Evolutionary conservation across 2,888 invertebrate genomes (phyloP), one percentile per base, ranked within the genome.

Genomic region (Onchidella celtica): DNA sequence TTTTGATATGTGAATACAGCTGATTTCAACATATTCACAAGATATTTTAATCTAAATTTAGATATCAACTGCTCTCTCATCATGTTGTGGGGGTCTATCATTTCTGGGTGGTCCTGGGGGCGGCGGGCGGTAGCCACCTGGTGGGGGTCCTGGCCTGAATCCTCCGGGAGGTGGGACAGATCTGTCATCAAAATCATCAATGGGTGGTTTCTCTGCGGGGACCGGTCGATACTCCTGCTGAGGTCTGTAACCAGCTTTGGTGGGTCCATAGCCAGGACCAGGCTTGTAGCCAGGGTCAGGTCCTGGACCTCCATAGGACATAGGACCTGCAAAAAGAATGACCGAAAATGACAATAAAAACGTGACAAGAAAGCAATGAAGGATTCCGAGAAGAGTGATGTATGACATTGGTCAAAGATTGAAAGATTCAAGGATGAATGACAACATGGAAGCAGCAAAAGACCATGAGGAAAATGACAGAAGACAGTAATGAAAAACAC

Each of bases 281-380:
- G 63, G 65, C 34, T 79, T 79, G 57, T 38, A 79, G 4, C 61
- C 70, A 55, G 68, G 73, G 17, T 72, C 57, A 29, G 68, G 68
- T n/a, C 40, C 66, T 68, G 77, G 55, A 4, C 61, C 70, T 21
- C 27, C 21, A n/a, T 36, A 69, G n/a, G 70, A 29, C 72, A 79
- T 6, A 3, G 79, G 79, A 3, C 70, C 79, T 79, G 47, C 4
- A 66, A 34, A 29, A 70, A 29, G 40, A n/a, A 69, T 38, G 57
- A 40, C 27, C 3, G 38, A n/a, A n/a, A n/a, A n/a, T n/a, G n/a
- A n/a, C n/a, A n/a, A n/a, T n/a, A n/a, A n/a, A n/a, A n/a, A n/a
- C n/a, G n/a, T n/a, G n/a, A n/a, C n/a, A n/a, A n/a, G n/a, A n/a
- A n/a, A n/a, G n/a, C n/a, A n/a, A n/a, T n/a, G n/a, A n/a, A n/a